Conservation (phyloP, 2,888 invertebrate species). For the Chirona hameri region DNA sequence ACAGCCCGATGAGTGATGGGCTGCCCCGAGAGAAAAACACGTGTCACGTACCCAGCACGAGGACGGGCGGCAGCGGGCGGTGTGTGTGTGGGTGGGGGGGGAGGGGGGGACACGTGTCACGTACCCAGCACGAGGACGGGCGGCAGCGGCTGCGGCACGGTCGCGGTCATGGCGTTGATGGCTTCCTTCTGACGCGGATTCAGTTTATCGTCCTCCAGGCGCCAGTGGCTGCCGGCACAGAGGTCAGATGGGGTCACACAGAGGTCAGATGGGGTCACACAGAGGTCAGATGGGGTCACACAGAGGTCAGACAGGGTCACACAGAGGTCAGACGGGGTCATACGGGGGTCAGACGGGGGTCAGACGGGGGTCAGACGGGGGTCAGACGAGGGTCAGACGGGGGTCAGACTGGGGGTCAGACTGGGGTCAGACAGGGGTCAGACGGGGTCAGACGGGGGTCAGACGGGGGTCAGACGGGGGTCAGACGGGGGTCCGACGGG, state of each 20-base stretch:
- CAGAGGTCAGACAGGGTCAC: neutral
- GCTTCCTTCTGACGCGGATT: slow-evolving; percentile 77
- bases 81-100: too few relatives aligned
- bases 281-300: neutral
- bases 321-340: neutral
- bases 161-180: slow-evolving; percentile 68
- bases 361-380: neutral
- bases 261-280: neutral
- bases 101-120: too few relatives aligned
- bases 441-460: too few relatives aligned
- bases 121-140: slow-evolving; percentile 65
- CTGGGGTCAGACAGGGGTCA: too few relatives aligned
- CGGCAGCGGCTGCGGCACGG: slow-evolving; percentile 59
- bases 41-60: slow-evolving; percentile 57
- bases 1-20: too few relatives aligned
- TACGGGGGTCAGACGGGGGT: neutral
- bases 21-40: too few relatives aligned
- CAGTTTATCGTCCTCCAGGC: slow-evolving; percentile 57
- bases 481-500: too few relatives aligned
- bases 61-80: slow-evolving; percentile 61
- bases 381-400: too few relatives aligned
- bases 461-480: too few relatives aligned
- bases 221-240: slow-evolving; percentile 56
- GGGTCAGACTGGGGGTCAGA: too few relatives aligned
- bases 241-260: slow-evolving; percentile 9